Evolutionary conservation across 1,140 invertebrate genomes (phyloP).

Genomic region (Pseudomyrmex concolor): DNA sequence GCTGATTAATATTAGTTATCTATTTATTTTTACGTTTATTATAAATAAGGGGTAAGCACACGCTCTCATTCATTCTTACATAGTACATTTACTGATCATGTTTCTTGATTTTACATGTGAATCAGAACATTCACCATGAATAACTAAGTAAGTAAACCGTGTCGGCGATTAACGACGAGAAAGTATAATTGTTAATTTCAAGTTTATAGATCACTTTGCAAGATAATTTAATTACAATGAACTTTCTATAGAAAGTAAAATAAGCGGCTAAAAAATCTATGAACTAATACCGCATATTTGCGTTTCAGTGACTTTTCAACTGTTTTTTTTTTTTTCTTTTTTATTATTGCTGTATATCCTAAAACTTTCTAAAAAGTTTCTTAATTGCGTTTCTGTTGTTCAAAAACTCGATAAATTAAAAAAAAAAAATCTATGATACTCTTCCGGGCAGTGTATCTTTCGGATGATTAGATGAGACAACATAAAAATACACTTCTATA

Average conservation of each 20-base stretch:
- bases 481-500: neutral
- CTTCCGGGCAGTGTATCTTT: constrained; percentile 12
- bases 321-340: too few species aligned
- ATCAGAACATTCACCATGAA: constrained; percentile 64
- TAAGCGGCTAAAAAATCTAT: neutral
- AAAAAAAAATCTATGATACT: constrained; percentile 32
- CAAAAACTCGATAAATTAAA: neutral
- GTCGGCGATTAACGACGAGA: neutral
- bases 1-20: constrained; percentile 48
- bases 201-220: constrained; percentile 41
- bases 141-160: constrained; percentile 45
- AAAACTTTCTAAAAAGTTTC: neutral
- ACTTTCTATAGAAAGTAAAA: constrained; percentile 27
- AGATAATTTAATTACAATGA: constrained; percentile 20
- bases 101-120: constrained; percentile 75
- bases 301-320: neutral
- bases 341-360: constrained; percentile 1
- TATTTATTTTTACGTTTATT: constrained; percentile 75
- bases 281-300: neutral
- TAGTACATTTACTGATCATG: constrained; percentile 77
- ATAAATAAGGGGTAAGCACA: constrained; percentile 84
- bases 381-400: neutral
- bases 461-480: constrained; percentile 13
- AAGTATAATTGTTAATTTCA: constrained; percentile 27
- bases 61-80: constrained; percentile 83